A percentile compares a stretch with the other conserved stretches of the same genome.
Evolutionary conservation across 2,888 invertebrate species (phyloP).

Genomic region (Venustoraphidia nigricollis): DNA sequence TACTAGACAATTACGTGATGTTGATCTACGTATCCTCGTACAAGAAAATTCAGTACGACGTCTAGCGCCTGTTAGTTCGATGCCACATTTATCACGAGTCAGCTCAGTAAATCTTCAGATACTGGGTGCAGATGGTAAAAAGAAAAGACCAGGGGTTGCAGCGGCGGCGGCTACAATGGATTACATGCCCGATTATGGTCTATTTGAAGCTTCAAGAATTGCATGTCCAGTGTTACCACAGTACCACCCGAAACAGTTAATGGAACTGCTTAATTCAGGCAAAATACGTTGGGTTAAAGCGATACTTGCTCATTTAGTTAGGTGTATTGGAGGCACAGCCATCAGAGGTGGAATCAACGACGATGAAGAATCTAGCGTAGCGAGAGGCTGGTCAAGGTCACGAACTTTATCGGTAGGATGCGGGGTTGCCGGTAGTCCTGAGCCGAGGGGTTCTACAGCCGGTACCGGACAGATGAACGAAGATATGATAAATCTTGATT

Average conservation of each 20-base stretch:
- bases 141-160: constrained; percentile 16
- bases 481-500: constrained; percentile 56
- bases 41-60: constrained; percentile 51
- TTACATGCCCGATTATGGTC: constrained; percentile 84
- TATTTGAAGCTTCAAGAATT: constrained; percentile 94
- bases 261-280: constrained; percentile 95
- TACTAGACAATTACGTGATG: constrained; percentile 54
- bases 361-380: constrained; percentile 25
- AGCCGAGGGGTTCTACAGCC: constrained; percentile 64
- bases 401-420: constrained; percentile 81
- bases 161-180: constrained; percentile 31
- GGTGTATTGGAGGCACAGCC: constrained; percentile 43
- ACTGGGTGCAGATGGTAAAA: constrained; percentile 48
- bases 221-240: constrained; percentile 97
- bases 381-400: constrained; percentile 72
- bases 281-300: constrained; percentile 97
- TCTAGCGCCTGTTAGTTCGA: constrained; percentile 54
- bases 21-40: constrained; percentile 49
- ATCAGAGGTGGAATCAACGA: constrained; percentile 22
- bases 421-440: constrained; percentile 60
- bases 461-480: constrained; percentile 29
- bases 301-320: constrained; percentile 89
- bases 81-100: constrained; percentile 67
- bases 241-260: constrained; percentile 96
- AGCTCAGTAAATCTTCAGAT: constrained; percentile 73